Evolutionary conservation across 2,888 invertebrate species (phyloP), one percentile per base, ranked within the genome.

Genomic region (Tiliacea aurago): DNA sequence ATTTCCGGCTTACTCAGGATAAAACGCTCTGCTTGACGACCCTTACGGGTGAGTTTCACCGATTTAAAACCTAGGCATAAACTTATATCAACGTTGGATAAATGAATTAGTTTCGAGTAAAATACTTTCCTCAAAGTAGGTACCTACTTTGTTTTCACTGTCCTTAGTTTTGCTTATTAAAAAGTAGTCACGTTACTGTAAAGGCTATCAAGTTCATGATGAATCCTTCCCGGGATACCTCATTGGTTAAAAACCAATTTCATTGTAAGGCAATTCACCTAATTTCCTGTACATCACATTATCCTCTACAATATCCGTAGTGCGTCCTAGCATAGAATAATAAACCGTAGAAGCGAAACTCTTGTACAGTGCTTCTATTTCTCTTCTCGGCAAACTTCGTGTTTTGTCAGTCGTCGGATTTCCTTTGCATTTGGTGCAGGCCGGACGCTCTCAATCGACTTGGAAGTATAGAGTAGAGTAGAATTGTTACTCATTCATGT

Each of bases 201-300:
- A 41, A 45, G 23, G 13, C 61, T 11, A 56, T 47, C 18, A 47
- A 47, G 28, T 23, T 4, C 9, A 51, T 61, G 33, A 61, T 23
- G 53, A 51, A 23, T 58, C 53, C 53, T 51, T 62, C 33, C 53
- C 20, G 11, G 49, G 43, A 33, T n/a, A 28, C 47, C 15, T 15
- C n/a, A 18, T 49, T 11, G 43, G 11, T 37, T 28, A 28, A 63
- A 68, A 65, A 23, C 43, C 41, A 37, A 59, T 64, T 37, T 64
- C 67, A 73, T 70, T 70, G 73, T 73, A 64, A 68, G 11, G 56
- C 73, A 81, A 81, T 73, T 61, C 70, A 58, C 43, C 61, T 47
- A 66, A 78, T 81, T 81, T 81, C 81, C 80, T 81, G 80, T 65
- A 43, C 58, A 61, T 61, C 64, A 67, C 63, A 75, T 67, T 75